phyloP scores from a whole-genome alignment of 1,140 invertebrate genomes.

The Nebria ingens region DNA sequence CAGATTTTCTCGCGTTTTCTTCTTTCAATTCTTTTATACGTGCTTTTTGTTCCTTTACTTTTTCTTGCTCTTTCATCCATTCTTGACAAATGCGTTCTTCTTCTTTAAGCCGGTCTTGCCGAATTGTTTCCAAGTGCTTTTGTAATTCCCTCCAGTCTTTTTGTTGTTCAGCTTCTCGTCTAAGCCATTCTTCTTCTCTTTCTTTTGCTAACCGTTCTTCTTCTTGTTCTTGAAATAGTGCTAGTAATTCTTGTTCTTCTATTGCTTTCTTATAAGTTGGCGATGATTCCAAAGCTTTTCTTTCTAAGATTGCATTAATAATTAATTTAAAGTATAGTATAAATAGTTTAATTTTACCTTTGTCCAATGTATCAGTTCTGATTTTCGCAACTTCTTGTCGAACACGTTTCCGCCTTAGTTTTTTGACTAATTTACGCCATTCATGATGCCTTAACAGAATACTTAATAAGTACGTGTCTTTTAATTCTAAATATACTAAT shows the following conservation, averaged over 20 bases:
- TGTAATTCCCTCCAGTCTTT: constrained; percentile 31
- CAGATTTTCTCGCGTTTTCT: constrained; percentile 38
- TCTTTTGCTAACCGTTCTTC: constrained; percentile 24
- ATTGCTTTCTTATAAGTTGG: constrained; percentile 30
- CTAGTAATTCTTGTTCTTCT: constrained; percentile 23
- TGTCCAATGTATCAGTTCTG: constrained; percentile 24
- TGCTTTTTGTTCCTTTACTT: constrained; percentile 21
- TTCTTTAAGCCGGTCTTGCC: constrained; percentile 25
- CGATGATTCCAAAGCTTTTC: constrained; percentile 23
- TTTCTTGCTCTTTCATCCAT: constrained; percentile 27
- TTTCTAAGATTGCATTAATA: constrained; percentile 22
- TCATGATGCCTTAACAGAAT: constrained; percentile 28
- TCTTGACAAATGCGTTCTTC: constrained; percentile 26
- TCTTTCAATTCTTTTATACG: constrained; percentile 37
- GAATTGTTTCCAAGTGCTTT: constrained; percentile 20
- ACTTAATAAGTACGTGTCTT: not conserved
- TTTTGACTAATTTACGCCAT: constrained; percentile 38
- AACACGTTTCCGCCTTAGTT: constrained; percentile 34
- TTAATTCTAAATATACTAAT: not conserved
- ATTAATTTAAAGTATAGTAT: constrained; percentile 4
- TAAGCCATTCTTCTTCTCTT: constrained; percentile 32
- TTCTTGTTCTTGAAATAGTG: constrained; percentile 26
- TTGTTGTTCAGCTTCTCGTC: constrained; percentile 32
- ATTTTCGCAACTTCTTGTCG: constrained; percentile 32
- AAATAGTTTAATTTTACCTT: constrained; percentile 20